A percentile compares a stretch with the other conserved stretches of the same genome.
Evolutionary conservation across 2,113 vertebrate species (phyloP).

Genomic region (Hylia prasina): DNA sequence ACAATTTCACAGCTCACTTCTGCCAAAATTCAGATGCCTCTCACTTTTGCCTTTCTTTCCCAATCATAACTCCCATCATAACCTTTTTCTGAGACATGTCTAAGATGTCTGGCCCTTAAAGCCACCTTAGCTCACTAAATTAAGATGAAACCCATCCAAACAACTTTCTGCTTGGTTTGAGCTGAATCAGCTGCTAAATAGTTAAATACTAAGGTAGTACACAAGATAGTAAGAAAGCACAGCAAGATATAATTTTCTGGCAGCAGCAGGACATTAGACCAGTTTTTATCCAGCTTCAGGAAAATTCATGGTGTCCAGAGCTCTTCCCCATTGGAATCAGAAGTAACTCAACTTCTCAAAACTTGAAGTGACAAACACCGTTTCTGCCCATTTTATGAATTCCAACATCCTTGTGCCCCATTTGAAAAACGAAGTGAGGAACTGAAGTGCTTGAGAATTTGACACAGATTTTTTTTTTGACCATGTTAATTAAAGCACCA

Average conservation of each 20-base stretch:
- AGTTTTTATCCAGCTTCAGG: background rate
- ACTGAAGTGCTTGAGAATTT: background rate
- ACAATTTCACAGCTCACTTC: background rate
- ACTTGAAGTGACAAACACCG: background rate
- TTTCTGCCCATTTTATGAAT: background rate
- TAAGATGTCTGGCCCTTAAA: background rate
- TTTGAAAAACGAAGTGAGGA: background rate
- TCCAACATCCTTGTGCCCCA: fast-evolving
- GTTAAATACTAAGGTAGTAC: background rate
- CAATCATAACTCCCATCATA: background rate
- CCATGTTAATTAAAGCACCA: background rate
- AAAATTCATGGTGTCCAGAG: background rate
- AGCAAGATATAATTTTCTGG: background rate
- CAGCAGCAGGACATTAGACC: background rate
- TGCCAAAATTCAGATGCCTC: background rate
- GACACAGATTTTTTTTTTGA: background rate
- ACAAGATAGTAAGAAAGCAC: background rate
- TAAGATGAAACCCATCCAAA: background rate
- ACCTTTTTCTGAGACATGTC: background rate
- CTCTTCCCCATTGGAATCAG: background rate
- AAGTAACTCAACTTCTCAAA: background rate
- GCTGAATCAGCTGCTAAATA: background rate
- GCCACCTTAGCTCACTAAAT: background rate
- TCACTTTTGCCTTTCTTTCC: background rate
- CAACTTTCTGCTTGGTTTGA: background rate